phyloP scores from a whole-genome alignment of 1,140 invertebrate genomes.

The Batillaria attramentaria region DNA sequence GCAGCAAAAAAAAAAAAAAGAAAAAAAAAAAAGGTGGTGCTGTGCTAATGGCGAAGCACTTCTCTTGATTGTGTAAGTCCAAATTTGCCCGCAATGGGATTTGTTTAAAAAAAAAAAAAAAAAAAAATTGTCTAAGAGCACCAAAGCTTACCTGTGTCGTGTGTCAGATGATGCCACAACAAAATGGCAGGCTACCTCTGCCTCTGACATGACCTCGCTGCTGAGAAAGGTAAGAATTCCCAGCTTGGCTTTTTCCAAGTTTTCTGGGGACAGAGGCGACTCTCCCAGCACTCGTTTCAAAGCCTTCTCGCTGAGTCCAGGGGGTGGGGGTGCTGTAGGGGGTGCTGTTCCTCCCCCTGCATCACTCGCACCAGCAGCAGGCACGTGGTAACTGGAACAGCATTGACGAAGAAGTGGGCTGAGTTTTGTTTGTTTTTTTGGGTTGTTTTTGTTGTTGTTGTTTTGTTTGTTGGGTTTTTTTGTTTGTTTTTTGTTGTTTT shows the following conservation, averaged over 20 bases:
- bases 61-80: too few species aligned
- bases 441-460: too few species aligned
- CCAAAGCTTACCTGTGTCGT: conserved; percentile 71
- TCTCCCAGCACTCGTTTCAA: conserved; percentile 87
- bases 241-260: conserved; percentile 86
- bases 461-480: too few species aligned
- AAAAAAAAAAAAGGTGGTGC: background rate
- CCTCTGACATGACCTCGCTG: conserved; percentile 82
- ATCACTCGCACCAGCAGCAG: conserved; percentile 10
- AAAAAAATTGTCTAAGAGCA: background rate
- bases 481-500: too few species aligned
- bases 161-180: conserved; percentile 91
- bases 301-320: conserved; percentile 84
- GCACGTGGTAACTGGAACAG: conserved; percentile 39
- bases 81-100: too few species aligned
- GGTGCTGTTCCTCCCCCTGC: conserved; percentile 31
- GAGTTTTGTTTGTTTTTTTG: too few species aligned
- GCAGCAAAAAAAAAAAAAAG: conserved; percentile 74
- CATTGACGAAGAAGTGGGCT: too few species aligned
- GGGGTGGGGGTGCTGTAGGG: conserved; percentile 72
- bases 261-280: conserved; percentile 83
- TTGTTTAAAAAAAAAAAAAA: background rate
- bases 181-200: conserved; percentile 83
- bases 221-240: conserved; percentile 88
- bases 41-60: background rate